Percentiles rank a stretch among this genome's conserved stretches.
Conservation (phyloP, 2,797 vertebrate species). For the Coranthus polyacanthus region DNA sequence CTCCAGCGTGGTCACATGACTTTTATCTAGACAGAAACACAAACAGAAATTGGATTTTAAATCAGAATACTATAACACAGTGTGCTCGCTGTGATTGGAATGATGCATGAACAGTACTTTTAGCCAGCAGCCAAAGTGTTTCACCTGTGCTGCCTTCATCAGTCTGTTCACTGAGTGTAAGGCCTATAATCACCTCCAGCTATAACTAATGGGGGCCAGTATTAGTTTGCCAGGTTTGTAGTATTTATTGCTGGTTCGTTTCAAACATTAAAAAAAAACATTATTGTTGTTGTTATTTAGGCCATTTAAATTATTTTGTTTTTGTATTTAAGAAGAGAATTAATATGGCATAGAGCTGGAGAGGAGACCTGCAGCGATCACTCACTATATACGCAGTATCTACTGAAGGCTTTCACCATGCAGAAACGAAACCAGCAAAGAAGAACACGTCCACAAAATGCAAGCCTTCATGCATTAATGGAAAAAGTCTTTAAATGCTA, state of each 20-base stretch:
- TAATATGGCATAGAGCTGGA: too few relatives aligned
- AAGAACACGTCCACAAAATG: too few relatives aligned
- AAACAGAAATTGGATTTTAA: conserved; percentile 41
- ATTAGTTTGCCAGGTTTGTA: not conserved
- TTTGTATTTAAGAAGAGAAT: too few relatives aligned
- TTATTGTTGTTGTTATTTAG: too few relatives aligned
- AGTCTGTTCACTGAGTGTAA: conserved; percentile 3
- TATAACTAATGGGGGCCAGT: not conserved
- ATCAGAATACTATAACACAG: conserved; percentile 16
- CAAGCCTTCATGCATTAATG: too few relatives aligned
- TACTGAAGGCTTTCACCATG: not conserved
- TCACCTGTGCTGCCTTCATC: conserved; percentile 7
- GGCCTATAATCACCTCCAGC: not conserved
- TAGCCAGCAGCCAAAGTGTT: conserved; percentile 5
- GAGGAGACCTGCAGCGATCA: too few relatives aligned
- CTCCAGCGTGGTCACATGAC: conserved; percentile 17
- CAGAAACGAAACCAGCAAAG: too few relatives aligned
- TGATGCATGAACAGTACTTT: conserved; percentile 16
- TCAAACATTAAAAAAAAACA: not conserved
- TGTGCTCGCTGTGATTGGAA: conserved; percentile 6
- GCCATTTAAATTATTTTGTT: too few relatives aligned
- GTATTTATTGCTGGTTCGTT: not conserved
- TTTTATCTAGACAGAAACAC: conserved; percentile 36
- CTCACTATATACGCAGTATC: too few relatives aligned
- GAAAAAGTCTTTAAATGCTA: too few relatives aligned